These are phyloP conservation scores for Pyrrhia umbra DNA, from an alignment of 2,888 invertebrate genomes.

Conservation along the genomic window DNA sequence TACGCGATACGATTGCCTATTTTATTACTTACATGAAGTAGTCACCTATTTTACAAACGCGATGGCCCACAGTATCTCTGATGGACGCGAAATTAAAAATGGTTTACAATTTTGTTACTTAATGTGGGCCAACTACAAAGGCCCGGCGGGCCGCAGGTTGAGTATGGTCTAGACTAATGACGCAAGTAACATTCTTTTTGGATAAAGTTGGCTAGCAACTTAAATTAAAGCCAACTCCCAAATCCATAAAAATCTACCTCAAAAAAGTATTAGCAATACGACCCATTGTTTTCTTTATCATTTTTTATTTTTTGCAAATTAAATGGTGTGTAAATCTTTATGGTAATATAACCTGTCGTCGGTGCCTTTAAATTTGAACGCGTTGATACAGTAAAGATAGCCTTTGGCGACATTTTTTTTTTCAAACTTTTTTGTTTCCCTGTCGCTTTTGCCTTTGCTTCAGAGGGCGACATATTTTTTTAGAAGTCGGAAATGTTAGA, in stretches of 20 bases:
- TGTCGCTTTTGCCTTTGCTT: not conserved
- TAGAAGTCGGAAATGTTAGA: constrained; percentile 39
- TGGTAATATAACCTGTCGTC: constrained; percentile 43
- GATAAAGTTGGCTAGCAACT: not conserved
- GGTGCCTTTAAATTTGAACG: constrained; percentile 60
- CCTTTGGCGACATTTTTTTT: constrained; percentile 68
- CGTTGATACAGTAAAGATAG: constrained; percentile 73
- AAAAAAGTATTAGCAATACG: constrained; percentile 7
- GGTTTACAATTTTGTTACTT: no score
- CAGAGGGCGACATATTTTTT: constrained; percentile 63
- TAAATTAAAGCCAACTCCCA: constrained; percentile 1
- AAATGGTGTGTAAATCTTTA: constrained; percentile 79
- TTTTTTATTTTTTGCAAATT: constrained; percentile 63
- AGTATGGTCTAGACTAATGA: no score
- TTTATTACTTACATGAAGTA: no score
- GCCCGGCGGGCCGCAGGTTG: no score
- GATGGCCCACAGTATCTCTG: no score
- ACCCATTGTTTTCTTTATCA: constrained; percentile 51
- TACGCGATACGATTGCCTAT: no score
- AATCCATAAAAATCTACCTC: constrained; percentile 21
- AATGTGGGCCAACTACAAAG: no score
- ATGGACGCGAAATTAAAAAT: no score
- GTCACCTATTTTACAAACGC: no score
- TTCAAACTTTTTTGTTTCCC: constrained; percentile 6
- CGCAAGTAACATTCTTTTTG: not conserved